Evolutionary conservation across 2,113 vertebrate species (phyloP), one percentile per base, ranked within the genome.

Genomic region (Bubo scandiacus): DNA sequence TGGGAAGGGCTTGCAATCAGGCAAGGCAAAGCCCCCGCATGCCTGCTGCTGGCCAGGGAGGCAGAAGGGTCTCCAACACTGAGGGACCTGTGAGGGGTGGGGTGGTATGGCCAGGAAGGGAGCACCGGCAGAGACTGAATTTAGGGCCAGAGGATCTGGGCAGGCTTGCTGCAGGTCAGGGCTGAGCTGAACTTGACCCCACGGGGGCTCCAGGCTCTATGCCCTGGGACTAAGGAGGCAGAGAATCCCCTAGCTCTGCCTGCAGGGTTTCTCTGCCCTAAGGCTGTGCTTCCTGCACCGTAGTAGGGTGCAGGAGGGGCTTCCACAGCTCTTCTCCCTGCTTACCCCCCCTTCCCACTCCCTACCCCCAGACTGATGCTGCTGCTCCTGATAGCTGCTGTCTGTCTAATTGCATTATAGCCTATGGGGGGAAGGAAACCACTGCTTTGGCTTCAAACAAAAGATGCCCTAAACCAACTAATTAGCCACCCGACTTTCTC

Each of bases 401-500:
- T 40, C 61, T 91, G 70, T 62, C 88, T 94, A 90, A 95, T 87
- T 67, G 71, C 30, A 17, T 82, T 54, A 34, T 25, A 88, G 61
- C 88, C 83, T 42, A 36, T 38, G 81, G 57, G 58, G 59, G 59
- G 32, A 67, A 75, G 52, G 80, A 70, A 82, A 84, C 42, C 25
- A 45, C 34, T 15, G 72, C 80, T 90, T 94, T 57, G 61, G 65
- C 52, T 90, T 94, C 77, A 45, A 90, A 91, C 42, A 86, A 58
- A 90, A 32, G 34, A 57, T 65, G 72, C 84, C 68, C 70, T 94
- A 82, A 85, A 88, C 57, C 81, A 80, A 77, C 90, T 96, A 96
- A 97, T 97, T 94, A 95, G 62, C 81, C 87, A 88, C 93, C 92
- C n/a, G 93, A 96, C 91, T 94, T 72, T 54, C 72, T 96, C 65